Evolutionary conservation across 2,113 vertebrate genomes (phyloP), one percentile per base, ranked within the genome.

Genomic region (Xiphophorus hellerii): DNA sequence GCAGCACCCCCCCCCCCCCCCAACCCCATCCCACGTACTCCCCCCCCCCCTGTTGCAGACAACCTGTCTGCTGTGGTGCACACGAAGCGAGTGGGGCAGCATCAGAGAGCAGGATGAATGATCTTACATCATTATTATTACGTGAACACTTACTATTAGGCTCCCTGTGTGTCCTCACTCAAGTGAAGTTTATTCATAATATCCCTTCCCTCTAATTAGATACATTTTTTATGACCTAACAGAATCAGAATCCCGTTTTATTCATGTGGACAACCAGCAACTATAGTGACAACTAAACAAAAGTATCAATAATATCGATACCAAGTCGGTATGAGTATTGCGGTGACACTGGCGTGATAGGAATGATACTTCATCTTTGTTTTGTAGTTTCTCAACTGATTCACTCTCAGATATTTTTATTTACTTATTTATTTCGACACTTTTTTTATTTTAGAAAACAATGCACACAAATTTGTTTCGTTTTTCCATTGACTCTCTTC

Each of bases 101-200:
- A 67, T 51, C 78, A 37, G 35, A 44, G 77, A 77, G 73, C 39
- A 71, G 39, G 78, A 82, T 67, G 72, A 88, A 83, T 80, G 80
- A 82, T 87, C 80, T 84, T 72, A 78, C 88, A 85, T 90, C 84
- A 88, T 74, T 66, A 67, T 73, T 66, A 67, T 71, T 73, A 84
- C 60, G 44, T 64, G 70, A 51, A 68, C 67, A 58, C 31, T 69
- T 60, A 42, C 28, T 42, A 64, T 69, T 12, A 61, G 69, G 62
- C 39, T 31, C 62, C 42, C 20, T 9, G n/a, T 25, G 11, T 62
- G 68, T 71, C 69, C 54, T 29, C 15, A 10, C 20, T 6, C 17
- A 11, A 65, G 75, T 17, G 14, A 17, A 31, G 62, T 20, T 22
- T 22, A n/a, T 63, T 74, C 42, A 25, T 66, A 58, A 30, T 39